Evolutionary conservation across 2,113 vertebrate genomes (phyloP), one percentile per base, ranked within the genome.

Genomic region (Sialia sialis): DNA sequence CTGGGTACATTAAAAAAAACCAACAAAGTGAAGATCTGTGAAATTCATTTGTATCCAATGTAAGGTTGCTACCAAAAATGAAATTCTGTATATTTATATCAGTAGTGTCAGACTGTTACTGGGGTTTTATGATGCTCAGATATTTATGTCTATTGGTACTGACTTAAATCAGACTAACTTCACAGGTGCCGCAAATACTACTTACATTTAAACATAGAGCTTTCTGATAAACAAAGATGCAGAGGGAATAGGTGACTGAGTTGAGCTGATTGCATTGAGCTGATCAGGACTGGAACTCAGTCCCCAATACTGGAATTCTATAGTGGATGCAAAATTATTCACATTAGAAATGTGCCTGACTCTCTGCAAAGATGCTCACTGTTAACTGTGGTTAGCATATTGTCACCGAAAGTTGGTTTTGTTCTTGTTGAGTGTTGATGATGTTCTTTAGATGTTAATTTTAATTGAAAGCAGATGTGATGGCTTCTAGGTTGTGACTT

Each of bases 1-100:
- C 8, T 79, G 8, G 2, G 8, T 46, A 70, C 7, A 1, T 39
- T 15, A 26, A 15, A 68, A 56, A 72, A 59, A 34, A 43, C 3
- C 0, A 34, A 66, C 39, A 38, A 63, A 41, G 10, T 0, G 0
- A 77, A 13, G 13, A 70, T 55, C 23, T 39, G 14, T 1, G 1
- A 60, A 78, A 51, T 22, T 39, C 1, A 23, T 46, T 89, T 78
- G 5, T 60, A 79, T n/a, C 36, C 39, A 49, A 18, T 63, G 43
- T 38, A 76, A 62, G 7, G 3, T 54, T 78, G 21, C 39, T 79
- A 25, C 9, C 21, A 87, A 39, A 79, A 10, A n/a, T 21, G 5
- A 64, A 63, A 51, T 60, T 59, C n/a, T 64, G 2, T 64, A 3
- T 72, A 11, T 89, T 89, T 89, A 3, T 48, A 8, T 81, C 26